Base-by-base conservation (phyloP, 2,888 invertebrate genomes). In the Bugulina stolonifera region DNA sequence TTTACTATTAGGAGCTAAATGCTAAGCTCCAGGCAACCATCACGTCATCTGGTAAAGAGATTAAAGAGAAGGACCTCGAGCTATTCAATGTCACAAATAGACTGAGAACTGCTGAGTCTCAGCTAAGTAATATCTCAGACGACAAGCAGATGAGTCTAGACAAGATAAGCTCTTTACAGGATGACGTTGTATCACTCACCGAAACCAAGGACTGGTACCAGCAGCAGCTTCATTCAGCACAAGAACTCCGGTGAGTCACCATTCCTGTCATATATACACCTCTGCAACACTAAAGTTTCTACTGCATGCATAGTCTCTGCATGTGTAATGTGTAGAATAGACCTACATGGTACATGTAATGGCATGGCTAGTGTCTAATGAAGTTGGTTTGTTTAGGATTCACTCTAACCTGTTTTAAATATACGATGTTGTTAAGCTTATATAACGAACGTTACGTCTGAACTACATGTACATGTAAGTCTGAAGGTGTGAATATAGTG, bases 121-220 rank as follows among this genome's bases (percentile, higher is more conserved):
- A 70, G 23, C 5, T 54, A 2, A 10, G n/a, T 29, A 18, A 14
- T 29, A 25, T 54, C 52, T n/a, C n/a, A 25, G 70, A 70, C 23
- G 52, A 54, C 29, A 70, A 54, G 70, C 70, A 70, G 52, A 18
- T 18, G 5, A 54, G 3, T 29, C n/a, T 54, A 69, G 79, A 80
- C 52, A 85, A 85, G 73, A 76, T 80, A 2, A 78, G 79, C 72
- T 79, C 77, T 52, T 75, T 84, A 3, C 79, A 81, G 43, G 83
- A 83, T 71, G 85, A 85, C 71, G 75, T 85, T 69, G 79, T 79
- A n/a, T 79, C 83, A 5, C 76, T 84, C 57, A 78, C 80, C 72
- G 83, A 81, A 73, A 82, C 85, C 27, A 84, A 83, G 74, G 81
- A 83, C 43, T 86, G 86, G 86, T 86, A 86, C 75, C 82, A 85